Evolutionary conservation across 1,140 invertebrate species (phyloP), one percentile per base, ranked within the genome.

Genomic region (Araneus ventricosus): DNA sequence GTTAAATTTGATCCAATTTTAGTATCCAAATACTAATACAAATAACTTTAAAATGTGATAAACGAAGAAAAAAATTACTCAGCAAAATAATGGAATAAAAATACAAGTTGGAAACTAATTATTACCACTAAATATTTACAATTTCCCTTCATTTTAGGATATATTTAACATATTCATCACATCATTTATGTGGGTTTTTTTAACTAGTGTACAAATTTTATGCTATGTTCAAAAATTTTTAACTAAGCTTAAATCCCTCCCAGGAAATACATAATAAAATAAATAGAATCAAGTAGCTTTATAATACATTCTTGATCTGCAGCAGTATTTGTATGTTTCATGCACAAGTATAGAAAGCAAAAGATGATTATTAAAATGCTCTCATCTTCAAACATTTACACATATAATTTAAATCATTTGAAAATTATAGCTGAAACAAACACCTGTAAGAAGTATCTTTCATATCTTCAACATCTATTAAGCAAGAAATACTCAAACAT

Each of bases 1-100:
- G 34, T 75, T 75, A 75, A 75, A 75, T 75, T 75, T 75, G 67
- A 75, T 75, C 67, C 27, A 75, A 75, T 75, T 30, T 75, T 75
- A 30, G 10, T 17, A 67, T 67, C 4, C 67, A 75, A 30, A 70
- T 75, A 27, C 27, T 63, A 10, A 27, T n/a, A 63, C 10, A 63
- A 8, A 27, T 10, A 63, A 63, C 8, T n/a, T 24, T 27, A 63
- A 63, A 63, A 63, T n/a, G 6, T 63, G 24, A n/a, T 24, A 63
- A 63, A 1, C 2, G 27, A 24, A n/a, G n/a, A n/a, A 24, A 27
- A 8, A n/a, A 63, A 63, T 63, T n/a, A 61, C 7, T n/a, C 67
- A 75, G 27, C 34, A 75, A 17, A 34, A 75, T 61, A 61, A 61
- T n/a, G 41, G 10, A 45, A 45, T 10, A 45, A 45, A 45, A 45